Evolutionary conservation across 2,113 vertebrate genomes (phyloP).

Genomic region (Noturus placidus): DNA sequence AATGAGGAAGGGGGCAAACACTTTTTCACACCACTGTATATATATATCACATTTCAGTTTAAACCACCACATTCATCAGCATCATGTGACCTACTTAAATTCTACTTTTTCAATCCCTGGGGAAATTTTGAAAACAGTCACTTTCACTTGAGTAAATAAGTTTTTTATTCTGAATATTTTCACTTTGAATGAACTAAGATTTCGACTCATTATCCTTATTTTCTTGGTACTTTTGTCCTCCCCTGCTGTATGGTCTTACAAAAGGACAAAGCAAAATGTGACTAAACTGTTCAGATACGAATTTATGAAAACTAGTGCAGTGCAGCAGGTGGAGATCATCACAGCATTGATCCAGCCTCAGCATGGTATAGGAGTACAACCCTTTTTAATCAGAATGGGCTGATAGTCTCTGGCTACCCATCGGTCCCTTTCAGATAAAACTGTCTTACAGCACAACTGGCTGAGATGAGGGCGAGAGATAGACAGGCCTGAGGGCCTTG

Average conservation of each 20-base stretch:
- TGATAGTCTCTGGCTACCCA: constrained; percentile 30
- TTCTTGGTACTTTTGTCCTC: neutral
- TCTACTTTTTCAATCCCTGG: neutral
- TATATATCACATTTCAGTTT: neutral
- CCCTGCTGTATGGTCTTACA: neutral
- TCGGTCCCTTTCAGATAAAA: constrained; percentile 49
- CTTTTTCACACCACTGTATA: too few relatives aligned
- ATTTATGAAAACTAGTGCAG: constrained; percentile 43
- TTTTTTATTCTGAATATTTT: neutral
- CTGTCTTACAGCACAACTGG: constrained; percentile 45
- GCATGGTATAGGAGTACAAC: constrained; percentile 46
- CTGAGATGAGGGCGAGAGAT: constrained; percentile 42
- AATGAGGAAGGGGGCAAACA: too few relatives aligned
- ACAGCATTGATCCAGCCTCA: constrained; percentile 49
- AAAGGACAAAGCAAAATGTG: constrained; percentile 3
- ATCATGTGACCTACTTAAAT: neutral
- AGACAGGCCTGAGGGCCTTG: constrained; percentile 45
- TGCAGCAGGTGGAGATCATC: constrained; percentile 41
- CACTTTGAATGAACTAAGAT: neutral
- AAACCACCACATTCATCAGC: neutral
- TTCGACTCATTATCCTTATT: neutral
- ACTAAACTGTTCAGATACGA: constrained; percentile 39
- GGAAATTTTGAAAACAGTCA: neutral
- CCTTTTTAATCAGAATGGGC: constrained; percentile 48
- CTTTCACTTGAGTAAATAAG: neutral